These are phyloP conservation scores for Clarias laeviceps DNA, from an alignment of 2,797 vertebrate species.

Conservation along the genomic window DNA sequence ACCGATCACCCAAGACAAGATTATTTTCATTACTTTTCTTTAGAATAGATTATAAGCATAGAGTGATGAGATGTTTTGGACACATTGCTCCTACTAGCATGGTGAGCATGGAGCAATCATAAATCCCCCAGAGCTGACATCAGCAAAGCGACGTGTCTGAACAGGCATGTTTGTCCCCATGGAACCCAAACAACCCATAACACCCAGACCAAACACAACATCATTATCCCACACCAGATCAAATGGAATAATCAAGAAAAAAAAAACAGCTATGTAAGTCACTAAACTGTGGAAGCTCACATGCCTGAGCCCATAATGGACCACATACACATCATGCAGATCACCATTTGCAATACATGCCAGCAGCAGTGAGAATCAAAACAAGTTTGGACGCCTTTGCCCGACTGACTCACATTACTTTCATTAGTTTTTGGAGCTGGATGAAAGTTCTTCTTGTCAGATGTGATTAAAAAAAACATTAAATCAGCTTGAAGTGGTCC, in stretches of 20 bases:
- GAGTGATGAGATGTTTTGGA: slow-evolving; percentile 22
- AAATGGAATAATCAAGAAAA: slow-evolving; percentile 22
- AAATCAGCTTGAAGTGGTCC: not conserved
- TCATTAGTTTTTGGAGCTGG: not conserved
- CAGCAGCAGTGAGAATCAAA: slow-evolving; percentile 13
- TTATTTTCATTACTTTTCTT: not conserved
- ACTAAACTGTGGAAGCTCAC: slow-evolving; percentile 4
- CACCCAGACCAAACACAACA: slow-evolving; percentile 33
- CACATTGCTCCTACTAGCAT: slow-evolving; percentile 22
- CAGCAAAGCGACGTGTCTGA: slow-evolving; percentile 50
- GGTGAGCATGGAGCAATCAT: slow-evolving; percentile 42
- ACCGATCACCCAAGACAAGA: not conserved
- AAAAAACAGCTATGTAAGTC: slow-evolving; percentile 28
- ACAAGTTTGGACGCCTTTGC: slow-evolving; percentile 17
- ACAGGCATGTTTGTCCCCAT: slow-evolving; percentile 38
- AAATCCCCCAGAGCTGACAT: slow-evolving; percentile 51
- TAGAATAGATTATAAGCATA: not conserved
- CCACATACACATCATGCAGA: not conserved
- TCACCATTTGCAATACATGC: not conserved
- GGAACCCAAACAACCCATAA: slow-evolving; percentile 50
- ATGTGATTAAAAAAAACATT: not conserved
- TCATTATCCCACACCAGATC: slow-evolving; percentile 37
- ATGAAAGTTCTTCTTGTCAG: not conserved
- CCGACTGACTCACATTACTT: slow-evolving; percentile 27
- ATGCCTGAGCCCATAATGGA: slow-evolving; percentile 1